A percentile compares a stretch with the other conserved stretches of the same genome.
Evolutionary conservation across 2,797 vertebrate genomes (phyloP).

Genomic region (Rhyacichthys aspro): DNA sequence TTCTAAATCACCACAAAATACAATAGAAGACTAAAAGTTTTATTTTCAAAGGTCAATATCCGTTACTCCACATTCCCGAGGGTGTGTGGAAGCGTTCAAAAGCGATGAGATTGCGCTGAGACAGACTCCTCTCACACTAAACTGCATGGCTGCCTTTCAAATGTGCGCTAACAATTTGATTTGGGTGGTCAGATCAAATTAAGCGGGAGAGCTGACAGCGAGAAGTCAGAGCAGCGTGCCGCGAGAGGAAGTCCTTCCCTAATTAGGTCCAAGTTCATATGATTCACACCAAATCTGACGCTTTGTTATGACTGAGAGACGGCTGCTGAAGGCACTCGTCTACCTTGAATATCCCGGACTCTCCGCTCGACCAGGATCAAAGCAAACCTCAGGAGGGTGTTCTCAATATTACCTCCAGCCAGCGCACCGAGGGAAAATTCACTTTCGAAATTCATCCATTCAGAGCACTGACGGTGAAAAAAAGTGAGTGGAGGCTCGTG

Average conservation of each 20-base stretch:
- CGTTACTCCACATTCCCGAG: neutral
- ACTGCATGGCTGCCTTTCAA: constrained; percentile 7
- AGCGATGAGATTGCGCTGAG: neutral
- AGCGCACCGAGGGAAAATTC: neutral
- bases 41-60: too few species aligned
- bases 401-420: neutral
- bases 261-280: constrained; percentile 20
- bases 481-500: neutral
- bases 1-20: too few species aligned
- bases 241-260: constrained; percentile 8
- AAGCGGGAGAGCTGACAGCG: constrained; percentile 5
- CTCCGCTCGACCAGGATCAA: neutral
- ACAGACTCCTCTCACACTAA: neutral
- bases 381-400: neutral
- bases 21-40: too few species aligned
- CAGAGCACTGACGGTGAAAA: neutral
- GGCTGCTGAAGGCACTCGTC: neutral
- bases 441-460: neutral
- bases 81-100: neutral
- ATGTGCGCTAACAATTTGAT: constrained; percentile 28
- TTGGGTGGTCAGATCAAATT: constrained; percentile 25
- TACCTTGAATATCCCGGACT: neutral
- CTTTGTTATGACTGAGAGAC: neutral
- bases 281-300: constrained; percentile 12
- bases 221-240: neutral